Conservation (phyloP, 2,888 invertebrate genomes). For the Zygothrica quintamaculata region DNA sequence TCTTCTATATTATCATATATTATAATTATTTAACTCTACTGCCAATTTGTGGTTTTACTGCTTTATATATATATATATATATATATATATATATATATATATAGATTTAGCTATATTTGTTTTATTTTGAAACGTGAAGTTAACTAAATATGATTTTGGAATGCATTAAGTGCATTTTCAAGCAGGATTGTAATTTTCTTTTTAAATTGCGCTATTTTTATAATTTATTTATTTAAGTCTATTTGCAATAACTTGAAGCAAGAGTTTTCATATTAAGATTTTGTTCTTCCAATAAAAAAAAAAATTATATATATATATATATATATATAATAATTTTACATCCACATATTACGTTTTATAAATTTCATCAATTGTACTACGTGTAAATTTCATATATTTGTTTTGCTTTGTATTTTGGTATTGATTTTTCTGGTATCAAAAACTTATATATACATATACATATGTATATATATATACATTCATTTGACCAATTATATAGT, state of each 20-base stretch:
- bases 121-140: slow-evolving; percentile 27
- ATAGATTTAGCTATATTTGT: background rate
- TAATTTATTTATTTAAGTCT: slow-evolving; percentile 41
- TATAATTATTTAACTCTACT: slow-evolving; percentile 14
- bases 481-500: slow-evolving; percentile 72
- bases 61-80: slow-evolving; percentile 17
- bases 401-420: slow-evolving; percentile 17
- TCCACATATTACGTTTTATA: slow-evolving; percentile 62
- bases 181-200: slow-evolving; percentile 52
- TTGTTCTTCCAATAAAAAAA: too few species aligned
- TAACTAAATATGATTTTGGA: slow-evolving; percentile 55
- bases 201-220: slow-evolving; percentile 44
- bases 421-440: too few species aligned
- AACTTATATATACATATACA: slow-evolving; percentile 14
- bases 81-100: background rate
- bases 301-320: too few species aligned
- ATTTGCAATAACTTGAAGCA: background rate
- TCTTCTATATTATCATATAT: slow-evolving; percentile 1
- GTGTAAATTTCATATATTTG: slow-evolving; percentile 69
- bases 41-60: too few species aligned
- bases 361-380: slow-evolving; percentile 74
- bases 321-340: slow-evolving; percentile 40
- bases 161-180: slow-evolving; percentile 56
- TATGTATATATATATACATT: slow-evolving; percentile 27
- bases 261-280: too few species aligned